These are phyloP conservation scores for Bemisia tabaci DNA, from an alignment of 1,140 invertebrate species.

Conservation along the genomic window DNA sequence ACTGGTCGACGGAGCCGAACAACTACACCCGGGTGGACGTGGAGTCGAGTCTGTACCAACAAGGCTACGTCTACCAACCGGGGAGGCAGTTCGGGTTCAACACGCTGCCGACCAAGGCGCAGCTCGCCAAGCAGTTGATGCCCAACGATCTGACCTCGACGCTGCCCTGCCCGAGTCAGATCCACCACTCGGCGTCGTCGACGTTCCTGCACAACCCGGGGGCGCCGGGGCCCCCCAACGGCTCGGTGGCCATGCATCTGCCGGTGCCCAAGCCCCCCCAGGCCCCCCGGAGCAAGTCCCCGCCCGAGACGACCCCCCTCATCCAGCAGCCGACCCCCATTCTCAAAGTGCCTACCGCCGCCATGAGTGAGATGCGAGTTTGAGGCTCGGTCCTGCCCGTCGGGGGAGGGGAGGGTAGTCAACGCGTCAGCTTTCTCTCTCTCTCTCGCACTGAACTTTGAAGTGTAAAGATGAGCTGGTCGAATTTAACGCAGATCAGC, in stretches of 20 bases:
- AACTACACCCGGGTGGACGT: not conserved
- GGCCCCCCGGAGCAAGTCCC: constrained; percentile 36
- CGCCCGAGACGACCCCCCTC: constrained; percentile 41
- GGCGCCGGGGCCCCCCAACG: constrained; percentile 35
- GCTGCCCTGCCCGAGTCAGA: constrained; percentile 21
- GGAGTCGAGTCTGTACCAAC: constrained; percentile 34
- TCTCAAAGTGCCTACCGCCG: constrained; percentile 16
- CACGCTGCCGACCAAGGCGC: constrained; percentile 14
- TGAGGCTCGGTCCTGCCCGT: constrained; percentile 3
- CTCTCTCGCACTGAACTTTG: too few relatives aligned
- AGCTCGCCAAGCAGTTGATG: constrained; percentile 26
- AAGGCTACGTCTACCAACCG: constrained; percentile 46
- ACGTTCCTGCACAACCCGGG: not conserved
- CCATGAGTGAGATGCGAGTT: constrained; percentile 18
- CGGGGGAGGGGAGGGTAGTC: not conserved
- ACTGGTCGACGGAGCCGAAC: not conserved
- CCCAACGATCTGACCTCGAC: constrained; percentile 26
- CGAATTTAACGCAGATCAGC: too few relatives aligned
- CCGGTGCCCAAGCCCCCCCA: constrained; percentile 41
- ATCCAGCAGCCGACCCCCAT: constrained; percentile 13
- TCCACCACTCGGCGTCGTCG: constrained; percentile 1
- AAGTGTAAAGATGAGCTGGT: too few relatives aligned
- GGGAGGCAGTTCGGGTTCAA: constrained; percentile 8
- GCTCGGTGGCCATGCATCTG: constrained; percentile 36
- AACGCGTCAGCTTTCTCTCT: not conserved